Evolutionary conservation across 2,888 invertebrate genomes (phyloP).

Genomic region (Ashinkailepas kermadecensis): DNA sequence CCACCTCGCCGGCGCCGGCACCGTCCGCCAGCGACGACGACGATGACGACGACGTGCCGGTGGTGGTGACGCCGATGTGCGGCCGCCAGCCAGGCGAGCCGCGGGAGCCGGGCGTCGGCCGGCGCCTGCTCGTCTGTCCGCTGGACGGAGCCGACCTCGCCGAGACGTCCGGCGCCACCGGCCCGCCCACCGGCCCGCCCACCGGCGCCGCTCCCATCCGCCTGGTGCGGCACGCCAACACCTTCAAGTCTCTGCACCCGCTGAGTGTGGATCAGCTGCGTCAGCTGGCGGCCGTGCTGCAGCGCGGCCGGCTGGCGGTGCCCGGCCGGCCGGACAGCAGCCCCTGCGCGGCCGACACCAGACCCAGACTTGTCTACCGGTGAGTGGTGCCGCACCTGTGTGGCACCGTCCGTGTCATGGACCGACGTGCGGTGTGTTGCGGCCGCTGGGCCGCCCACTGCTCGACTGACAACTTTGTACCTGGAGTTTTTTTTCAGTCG

Average conservation of each 20-base stretch:
- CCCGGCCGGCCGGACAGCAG: constrained; percentile 31
- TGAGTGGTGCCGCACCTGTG: background rate
- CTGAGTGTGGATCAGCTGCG: constrained; percentile 49
- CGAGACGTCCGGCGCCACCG: background rate
- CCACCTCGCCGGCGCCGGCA: background rate
- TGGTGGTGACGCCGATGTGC: background rate
- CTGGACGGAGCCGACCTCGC: background rate
- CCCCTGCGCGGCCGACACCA: constrained; percentile 47
- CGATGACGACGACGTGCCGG: background rate
- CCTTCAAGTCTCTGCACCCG: constrained; percentile 52
- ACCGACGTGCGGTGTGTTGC: too few relatives aligned
- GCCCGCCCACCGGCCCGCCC: constrained; percentile 38
- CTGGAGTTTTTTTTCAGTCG: too few relatives aligned
- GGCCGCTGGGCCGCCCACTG: too few relatives aligned
- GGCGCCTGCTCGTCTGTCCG: background rate
- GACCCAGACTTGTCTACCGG: constrained; percentile 52
- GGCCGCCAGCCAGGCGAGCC: background rate
- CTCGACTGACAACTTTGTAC: too few relatives aligned
- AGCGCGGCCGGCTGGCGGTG: constrained; percentile 47
- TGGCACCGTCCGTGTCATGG: too few relatives aligned
- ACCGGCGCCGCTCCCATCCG: constrained; percentile 51
- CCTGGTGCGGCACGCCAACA: constrained; percentile 53
- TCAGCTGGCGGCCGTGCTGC: constrained; percentile 51
- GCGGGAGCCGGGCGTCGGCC: background rate
- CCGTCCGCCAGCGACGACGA: too few relatives aligned